Percentiles rank a stretch among this genome's conserved stretches.
Conservation (phyloP, 2,113 vertebrate species). For the Passer montanus region DNA sequence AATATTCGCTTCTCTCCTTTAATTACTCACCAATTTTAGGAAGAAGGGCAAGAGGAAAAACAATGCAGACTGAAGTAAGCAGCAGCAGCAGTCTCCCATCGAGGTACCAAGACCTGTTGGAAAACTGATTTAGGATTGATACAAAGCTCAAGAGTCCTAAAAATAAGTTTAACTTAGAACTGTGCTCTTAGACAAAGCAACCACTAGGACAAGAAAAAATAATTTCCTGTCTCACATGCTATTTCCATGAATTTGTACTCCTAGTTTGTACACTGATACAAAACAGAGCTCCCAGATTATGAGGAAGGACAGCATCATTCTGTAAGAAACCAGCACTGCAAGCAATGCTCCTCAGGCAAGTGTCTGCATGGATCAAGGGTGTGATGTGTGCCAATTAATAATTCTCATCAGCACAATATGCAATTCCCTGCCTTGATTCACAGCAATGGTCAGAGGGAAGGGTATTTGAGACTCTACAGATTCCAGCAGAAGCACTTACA, state of each 20-base stretch:
- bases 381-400: background rate
- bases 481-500: background rate
- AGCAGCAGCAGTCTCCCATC: conserved; percentile 84
- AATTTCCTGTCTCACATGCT: background rate
- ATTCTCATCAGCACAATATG: background rate
- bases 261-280: background rate
- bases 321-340: accelerated
- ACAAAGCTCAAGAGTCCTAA: background rate
- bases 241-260: background rate
- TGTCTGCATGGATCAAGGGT: background rate
- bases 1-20: conserved; percentile 45
- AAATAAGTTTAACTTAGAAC: background rate
- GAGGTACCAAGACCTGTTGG: conserved; percentile 86
- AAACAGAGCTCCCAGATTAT: background rate
- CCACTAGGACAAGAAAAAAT: background rate
- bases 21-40: conserved; percentile 90
- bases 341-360: background rate
- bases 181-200: background rate
- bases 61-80: conserved; percentile 81
- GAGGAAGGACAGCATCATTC: background rate
- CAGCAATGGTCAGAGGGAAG: background rate
- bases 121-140: conserved; percentile 7
- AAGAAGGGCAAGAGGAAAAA: conserved; percentile 89
- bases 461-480: background rate
- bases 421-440: background rate